phyloP scores from a whole-genome alignment of 2,888 invertebrate species.

The Drosophila eohydei region DNA sequence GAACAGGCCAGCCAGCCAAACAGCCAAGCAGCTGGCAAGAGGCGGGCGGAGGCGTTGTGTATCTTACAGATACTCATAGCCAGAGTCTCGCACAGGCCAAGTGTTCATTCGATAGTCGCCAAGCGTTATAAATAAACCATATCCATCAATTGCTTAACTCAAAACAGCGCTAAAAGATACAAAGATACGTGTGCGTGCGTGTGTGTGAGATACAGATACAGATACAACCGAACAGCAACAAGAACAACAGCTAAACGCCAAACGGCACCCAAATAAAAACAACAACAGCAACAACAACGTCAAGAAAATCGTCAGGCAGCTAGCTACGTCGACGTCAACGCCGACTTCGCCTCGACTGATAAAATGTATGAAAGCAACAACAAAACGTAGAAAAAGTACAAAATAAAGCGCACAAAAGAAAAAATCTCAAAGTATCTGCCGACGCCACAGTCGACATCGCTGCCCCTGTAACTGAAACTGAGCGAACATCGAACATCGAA shows the following conservation, averaged over 20 bases:
- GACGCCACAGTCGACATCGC: constrained; percentile 54
- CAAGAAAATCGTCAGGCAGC: constrained; percentile 73
- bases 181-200: constrained; percentile 63
- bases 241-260: constrained; percentile 50
- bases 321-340: constrained; percentile 38
- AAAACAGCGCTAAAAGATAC: constrained; percentile 82
- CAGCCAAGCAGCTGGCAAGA: constrained; percentile 9
- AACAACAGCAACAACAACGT: constrained; percentile 57
- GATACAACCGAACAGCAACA: constrained; percentile 53
- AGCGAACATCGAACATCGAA: constrained; percentile 55
- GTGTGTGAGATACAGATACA: constrained; percentile 58
- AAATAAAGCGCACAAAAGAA: constrained; percentile 38
- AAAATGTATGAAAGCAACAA: constrained; percentile 76
- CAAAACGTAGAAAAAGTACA: constrained; percentile 37
- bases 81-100: constrained; percentile 57
- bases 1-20: constrained; percentile 56
- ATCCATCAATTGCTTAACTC: constrained; percentile 84
- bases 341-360: constrained; percentile 66
- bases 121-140: constrained; percentile 84
- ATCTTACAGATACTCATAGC: constrained; percentile 75
- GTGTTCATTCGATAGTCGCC: constrained; percentile 78
- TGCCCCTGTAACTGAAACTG: constrained; percentile 60
- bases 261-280: constrained; percentile 68
- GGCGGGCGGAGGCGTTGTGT: constrained; percentile 41
- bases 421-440: constrained; percentile 79